Conservation (phyloP, 2,113 vertebrate genomes). For the Anoplopoma fimbria region DNA sequence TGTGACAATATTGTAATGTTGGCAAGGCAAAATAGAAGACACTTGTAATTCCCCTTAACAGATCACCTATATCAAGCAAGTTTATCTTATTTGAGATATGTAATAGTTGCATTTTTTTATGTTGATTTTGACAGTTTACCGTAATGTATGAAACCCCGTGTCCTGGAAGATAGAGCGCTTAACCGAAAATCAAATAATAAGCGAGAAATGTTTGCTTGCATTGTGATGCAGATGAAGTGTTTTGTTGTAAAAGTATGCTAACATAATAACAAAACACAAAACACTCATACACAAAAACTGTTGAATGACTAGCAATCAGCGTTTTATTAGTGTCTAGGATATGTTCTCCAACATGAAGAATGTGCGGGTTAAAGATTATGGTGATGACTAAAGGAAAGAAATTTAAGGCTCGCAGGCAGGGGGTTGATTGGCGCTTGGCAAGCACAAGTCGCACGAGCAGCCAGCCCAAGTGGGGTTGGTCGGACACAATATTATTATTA, state of each 20-base stretch:
- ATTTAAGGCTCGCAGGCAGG: not conserved
- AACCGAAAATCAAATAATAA: too few species aligned
- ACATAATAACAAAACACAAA: not conserved
- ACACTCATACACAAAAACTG: not conserved
- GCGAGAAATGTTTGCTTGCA: too few species aligned
- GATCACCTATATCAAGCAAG: not conserved
- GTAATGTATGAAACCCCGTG: not conserved
- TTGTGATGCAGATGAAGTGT: too few species aligned
- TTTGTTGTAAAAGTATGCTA: not conserved
- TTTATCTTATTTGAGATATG: not conserved
- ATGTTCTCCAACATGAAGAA: not conserved
- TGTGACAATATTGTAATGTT: not conserved
- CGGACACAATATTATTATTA: not conserved
- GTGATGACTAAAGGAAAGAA: not conserved
- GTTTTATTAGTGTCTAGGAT: not conserved
- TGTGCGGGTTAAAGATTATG: not conserved
- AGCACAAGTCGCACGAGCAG: not conserved
- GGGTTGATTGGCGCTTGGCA: not conserved
- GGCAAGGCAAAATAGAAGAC: not conserved
- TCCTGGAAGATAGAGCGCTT: too few species aligned
- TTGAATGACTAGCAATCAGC: not conserved
- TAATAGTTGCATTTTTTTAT: not conserved
- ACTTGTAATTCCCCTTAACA: too few species aligned
- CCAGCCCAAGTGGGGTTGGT: not conserved
- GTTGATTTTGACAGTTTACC: not conserved